Evolutionary conservation across 2,888 invertebrate genomes (phyloP), one percentile per base, ranked within the genome.

Genomic region (Rhagophthalmus giganteus): DNA sequence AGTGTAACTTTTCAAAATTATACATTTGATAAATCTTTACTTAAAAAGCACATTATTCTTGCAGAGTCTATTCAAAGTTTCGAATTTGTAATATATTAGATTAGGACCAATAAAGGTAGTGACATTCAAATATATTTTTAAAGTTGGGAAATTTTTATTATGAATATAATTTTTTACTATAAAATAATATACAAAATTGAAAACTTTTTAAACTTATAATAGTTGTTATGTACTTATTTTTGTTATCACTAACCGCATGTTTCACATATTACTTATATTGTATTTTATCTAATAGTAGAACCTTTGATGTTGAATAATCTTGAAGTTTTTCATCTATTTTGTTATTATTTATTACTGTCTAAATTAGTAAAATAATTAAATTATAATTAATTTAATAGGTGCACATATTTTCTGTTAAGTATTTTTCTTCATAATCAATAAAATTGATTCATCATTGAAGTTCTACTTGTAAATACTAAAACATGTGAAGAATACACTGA

Each of bases 1-100:
- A 78, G 77, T 72, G 57, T 12, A 11, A 33, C 4, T 16, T 14
- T 24, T 9, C 5, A 25, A 37, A 37, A 10, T 6, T 13, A 3
- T 27, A 3, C 37, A 37, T n/a, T n/a, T n/a, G 8, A 33, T 6
- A 11, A 9, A 24, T 34, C 5, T 8, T 24, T 5, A 14, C 7
- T 13, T 13, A 32, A 8, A 35, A 24, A 13, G 5, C 9, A 2
- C 3, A 25, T 12, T 39, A 7, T 27, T 27, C 26, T 39, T 39
- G n/a, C 28, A 39, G 39, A 39, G 28, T 39, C 7, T 16, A 28
- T 28, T 13, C 31, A 3, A 25, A 13, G 31, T 40, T 28, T 11
- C 40, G 11, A 9, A 24, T 40, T 31, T 14, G 13, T 31, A 30
- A 34, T 16, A 30, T 15, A n/a, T n/a, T n/a, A 50, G 27, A 39